Conservation (phyloP, 2,888 invertebrate species). For the Lypha dubia region DNA sequence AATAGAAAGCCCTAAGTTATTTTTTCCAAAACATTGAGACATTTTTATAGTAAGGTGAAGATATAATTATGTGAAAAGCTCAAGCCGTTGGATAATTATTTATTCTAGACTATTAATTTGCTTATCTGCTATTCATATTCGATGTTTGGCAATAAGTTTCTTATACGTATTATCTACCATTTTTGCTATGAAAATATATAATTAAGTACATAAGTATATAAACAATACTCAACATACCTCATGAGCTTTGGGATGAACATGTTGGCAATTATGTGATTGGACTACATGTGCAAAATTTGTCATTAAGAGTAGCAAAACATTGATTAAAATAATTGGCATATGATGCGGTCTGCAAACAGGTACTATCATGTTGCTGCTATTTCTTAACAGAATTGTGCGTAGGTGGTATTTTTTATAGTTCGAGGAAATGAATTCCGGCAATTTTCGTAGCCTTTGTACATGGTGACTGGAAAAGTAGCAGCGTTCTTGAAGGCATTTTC, state of each 20-base stretch:
- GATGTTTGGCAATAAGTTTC: no score
- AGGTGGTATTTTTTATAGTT: conserved; percentile 10
- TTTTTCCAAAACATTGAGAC: no score
- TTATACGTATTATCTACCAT: no score
- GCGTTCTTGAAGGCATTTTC: not conserved
- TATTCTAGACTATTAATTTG: no score
- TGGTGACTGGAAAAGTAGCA: not conserved
- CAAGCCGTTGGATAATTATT: no score
- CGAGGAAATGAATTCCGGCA: conserved; percentile 1
- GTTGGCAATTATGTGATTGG: conserved; percentile 85
- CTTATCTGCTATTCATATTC: no score
- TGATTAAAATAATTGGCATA: conserved; percentile 48
- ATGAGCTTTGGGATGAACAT: conserved; percentile 87
- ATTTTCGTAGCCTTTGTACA: conserved; percentile 13
- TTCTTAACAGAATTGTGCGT: conserved; percentile 27
- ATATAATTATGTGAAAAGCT: no score
- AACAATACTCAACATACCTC: conserved; percentile 84
- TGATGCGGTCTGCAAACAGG: conserved; percentile 27
- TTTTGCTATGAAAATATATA: not conserved
- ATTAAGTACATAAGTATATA: not conserved
- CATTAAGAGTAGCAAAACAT: conserved; percentile 37
- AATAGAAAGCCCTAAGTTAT: no score
- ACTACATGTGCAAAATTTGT: conserved; percentile 50
- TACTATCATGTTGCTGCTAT: conserved; percentile 41
- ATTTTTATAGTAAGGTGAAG: no score